Percentiles rank a stretch among this genome's conserved stretches.
Conservation (phyloP, 2,888 invertebrate genomes). For the Drepanosiphum platanoidis region DNA sequence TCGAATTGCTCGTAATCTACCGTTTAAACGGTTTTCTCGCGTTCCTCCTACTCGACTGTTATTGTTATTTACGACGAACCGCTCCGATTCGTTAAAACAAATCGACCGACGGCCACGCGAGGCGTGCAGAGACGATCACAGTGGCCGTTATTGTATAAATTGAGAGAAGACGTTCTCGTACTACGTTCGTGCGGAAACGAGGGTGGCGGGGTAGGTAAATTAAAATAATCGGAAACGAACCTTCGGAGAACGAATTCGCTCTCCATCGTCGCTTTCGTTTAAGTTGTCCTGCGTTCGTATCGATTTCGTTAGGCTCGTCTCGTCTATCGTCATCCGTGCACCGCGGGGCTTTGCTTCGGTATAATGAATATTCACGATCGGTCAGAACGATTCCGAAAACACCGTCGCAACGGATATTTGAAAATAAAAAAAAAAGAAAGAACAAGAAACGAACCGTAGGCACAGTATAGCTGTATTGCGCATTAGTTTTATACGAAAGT, state of each 20-base stretch:
- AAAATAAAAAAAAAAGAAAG: neutral
- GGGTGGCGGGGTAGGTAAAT: neutral
- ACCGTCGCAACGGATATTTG: slow-evolving; percentile 30
- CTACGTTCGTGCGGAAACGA: no score
- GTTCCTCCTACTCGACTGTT: no score
- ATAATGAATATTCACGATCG: slow-evolving; percentile 43
- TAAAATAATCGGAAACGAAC: slow-evolving; percentile 18
- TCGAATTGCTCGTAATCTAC: no score
- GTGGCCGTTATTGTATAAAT: no score
- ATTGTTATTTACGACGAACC: no score
- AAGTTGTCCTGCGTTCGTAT: slow-evolving; percentile 15
- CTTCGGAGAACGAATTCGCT: neutral
- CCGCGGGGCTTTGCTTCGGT: neutral
- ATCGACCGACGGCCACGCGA: no score
- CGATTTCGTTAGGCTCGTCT: neutral
- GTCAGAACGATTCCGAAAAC: slow-evolving; percentile 4
- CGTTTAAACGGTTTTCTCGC: no score
- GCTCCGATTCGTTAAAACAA: no score
- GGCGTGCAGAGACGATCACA: no score
- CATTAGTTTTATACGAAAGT: neutral
- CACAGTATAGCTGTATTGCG: neutral
- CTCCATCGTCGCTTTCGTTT: neutral
- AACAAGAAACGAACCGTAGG: neutral
- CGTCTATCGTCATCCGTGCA: neutral
- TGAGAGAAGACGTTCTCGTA: no score